Base-by-base conservation (phyloP, 2,888 invertebrate genomes). In the Gymnosoma rotundatum region DNA sequence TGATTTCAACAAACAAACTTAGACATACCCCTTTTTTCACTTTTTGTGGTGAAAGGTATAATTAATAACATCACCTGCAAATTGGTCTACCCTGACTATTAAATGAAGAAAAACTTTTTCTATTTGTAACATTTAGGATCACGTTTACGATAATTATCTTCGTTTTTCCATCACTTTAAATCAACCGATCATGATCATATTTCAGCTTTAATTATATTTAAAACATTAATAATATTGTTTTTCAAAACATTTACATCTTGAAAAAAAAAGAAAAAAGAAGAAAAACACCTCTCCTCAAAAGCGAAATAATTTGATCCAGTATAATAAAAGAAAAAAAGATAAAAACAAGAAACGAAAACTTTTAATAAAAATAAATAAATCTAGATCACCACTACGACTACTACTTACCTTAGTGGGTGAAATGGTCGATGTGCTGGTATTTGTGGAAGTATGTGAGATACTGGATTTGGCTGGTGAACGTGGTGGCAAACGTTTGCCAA, bases 391-490 rank as follows among this genome's bases (percentile, higher is more conserved):
- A 20, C 32, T 8, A 32, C 32, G 7, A 32, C 5, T 32, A 4
- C 25, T 32, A 87, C 84, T 84, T 83, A 87, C 87, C 87, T 87
- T 90, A 21, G 87, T 78, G 85, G 90, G 89, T 72, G 90, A 88
- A 88, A 90, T 87, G 32, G 88, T 90, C 38, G 90, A 78, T 25
- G 73, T 82, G 86, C 87, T 89, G 87, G 88, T 89, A 88, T 88
- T 89, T 86, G 89, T 90, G 56, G 90, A 88, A 70, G 88, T 88
- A 74, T 84, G 66, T 64, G 90, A 88, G 73, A 88, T 90, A 78
- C 83, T 79, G 18, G 89, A 88, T 60, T 90, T 90, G 69, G 90
- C 89, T n/a, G 90, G 90, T 5, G 90, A 90, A 18, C 90, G 88
- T 32, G 90, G 91, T 9, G 90, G 90, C 86, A 90, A 85, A 60